Evolutionary conservation across 2,113 vertebrate genomes (phyloP), one percentile per base, ranked within the genome.

Genomic region (Struthidea cinerea): DNA sequence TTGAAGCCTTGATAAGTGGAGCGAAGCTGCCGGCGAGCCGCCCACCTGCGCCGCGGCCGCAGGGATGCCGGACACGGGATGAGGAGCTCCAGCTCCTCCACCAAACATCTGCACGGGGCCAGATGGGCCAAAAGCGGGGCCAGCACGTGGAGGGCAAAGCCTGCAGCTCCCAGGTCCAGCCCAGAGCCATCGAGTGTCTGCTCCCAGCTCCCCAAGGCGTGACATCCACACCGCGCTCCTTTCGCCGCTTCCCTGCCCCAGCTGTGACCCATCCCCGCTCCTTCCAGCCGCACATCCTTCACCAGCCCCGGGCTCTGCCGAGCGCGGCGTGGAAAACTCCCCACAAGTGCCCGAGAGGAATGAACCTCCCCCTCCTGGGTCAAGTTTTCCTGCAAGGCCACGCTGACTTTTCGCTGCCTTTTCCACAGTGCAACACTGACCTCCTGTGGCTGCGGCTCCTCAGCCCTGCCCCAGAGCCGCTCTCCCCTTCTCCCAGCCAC

Each of bases 381-480:
- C 90, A 91, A 87, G 86, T 94, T 91, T 88, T 49, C 78, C 84
- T 84, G 52, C 87, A 84, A 88, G 78, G 61, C 83, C 65, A 4
- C 1, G 14, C 16, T 6, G 75, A 16, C 41, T 84, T 39, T 46
- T 61, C 9, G 15, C 81, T 22, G 18, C n/a, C 46, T 0, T 1
- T 96, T 96, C 50, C 76, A 3, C 77, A 50, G 94, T 93, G 52
- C 98, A 97, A 97, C 88, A 98, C 96, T 96, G 98, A 95, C 98
- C 97, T 98, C 97, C 82, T 88, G 97, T 87, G 98, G 97, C 77
- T 60, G 39, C 27, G 1, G 5, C 47, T 56, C 84, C 75, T 13
- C 55, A 4, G 47, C 41, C 64, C 8, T n/a, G 57, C 30, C 63
- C 59, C 47, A 0, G 5, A 44, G 53, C 56, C 3, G 17, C 33